phyloP scores from a whole-genome alignment of 2,888 invertebrate species.

The Phyllotreta cruciferae region DNA sequence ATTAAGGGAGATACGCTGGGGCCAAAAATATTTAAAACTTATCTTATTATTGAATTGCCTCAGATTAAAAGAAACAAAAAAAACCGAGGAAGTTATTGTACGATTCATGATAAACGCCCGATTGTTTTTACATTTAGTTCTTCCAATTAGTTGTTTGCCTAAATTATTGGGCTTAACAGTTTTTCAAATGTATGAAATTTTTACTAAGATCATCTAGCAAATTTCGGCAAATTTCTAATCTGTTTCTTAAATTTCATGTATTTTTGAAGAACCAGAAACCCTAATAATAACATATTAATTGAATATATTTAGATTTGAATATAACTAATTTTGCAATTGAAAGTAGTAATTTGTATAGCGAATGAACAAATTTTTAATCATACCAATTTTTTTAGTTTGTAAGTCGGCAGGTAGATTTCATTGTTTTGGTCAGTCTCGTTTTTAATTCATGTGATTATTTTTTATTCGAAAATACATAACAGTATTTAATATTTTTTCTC shows the following conservation, averaged over 20 bases:
- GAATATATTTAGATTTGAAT: too few relatives aligned
- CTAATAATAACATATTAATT: too few relatives aligned
- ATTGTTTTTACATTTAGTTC: slow-evolving; percentile 13
- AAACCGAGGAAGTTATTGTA: slow-evolving; percentile 24
- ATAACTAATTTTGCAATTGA: too few relatives aligned
- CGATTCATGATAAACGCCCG: slow-evolving; percentile 10
- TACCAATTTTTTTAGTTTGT: not conserved
- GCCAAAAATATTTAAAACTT: slow-evolving; percentile 57
- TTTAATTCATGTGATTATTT: slow-evolving; percentile 18
- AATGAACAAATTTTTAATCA: too few relatives aligned
- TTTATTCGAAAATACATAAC: slow-evolving; percentile 10
- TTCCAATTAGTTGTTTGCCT: slow-evolving; percentile 12
- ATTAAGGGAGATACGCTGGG: slow-evolving; percentile 53
- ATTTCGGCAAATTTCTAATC: too few relatives aligned
- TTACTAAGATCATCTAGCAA: too few relatives aligned
- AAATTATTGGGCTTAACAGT: not conserved
- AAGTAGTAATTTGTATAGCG: too few relatives aligned
- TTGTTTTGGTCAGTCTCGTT: slow-evolving; percentile 23
- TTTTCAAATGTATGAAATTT: too few relatives aligned
- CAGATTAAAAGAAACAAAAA: slow-evolving; percentile 45
- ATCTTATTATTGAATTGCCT: slow-evolving; percentile 56
- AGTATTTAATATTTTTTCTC: not conserved
- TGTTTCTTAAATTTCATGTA: too few relatives aligned
- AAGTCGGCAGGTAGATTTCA: slow-evolving; percentile 13
- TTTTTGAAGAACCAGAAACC: too few relatives aligned